Percentiles rank a stretch among this genome's conserved stretches.
These are phyloP conservation scores for Athalia circularis DNA, from an alignment of 2,888 invertebrate genomes.

Conservation along the genomic window DNA sequence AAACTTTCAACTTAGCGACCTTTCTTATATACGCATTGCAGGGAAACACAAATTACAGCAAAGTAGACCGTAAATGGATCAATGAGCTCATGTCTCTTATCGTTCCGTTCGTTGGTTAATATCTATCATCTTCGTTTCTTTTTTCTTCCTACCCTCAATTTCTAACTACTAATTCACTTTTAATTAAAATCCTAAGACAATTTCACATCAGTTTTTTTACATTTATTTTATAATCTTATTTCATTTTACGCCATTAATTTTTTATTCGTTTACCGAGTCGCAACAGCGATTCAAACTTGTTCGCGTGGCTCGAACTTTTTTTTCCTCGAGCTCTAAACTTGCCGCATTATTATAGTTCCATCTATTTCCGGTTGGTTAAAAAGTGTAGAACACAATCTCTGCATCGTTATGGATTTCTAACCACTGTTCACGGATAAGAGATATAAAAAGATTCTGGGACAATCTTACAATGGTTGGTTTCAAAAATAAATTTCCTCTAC, in stretches of 20 bases:
- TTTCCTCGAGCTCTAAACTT: not conserved
- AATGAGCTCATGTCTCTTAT: not conserved
- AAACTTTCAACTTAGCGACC: constrained; percentile 13
- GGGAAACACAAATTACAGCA: constrained; percentile 3
- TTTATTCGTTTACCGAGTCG: not conserved
- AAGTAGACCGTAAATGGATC: not conserved
- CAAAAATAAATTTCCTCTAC: too few species aligned
- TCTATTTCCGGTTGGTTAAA: constrained; percentile 8
- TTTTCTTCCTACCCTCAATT: not conserved
- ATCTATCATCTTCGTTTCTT: not conserved
- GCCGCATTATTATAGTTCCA: constrained; percentile 21
- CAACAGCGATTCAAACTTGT: not conserved
- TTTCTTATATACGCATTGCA: constrained; percentile 33
- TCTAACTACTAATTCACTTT: too few species aligned
- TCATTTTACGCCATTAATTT: not conserved
- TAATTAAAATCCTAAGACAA: too few species aligned
- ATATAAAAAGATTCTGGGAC: constrained; percentile 16
- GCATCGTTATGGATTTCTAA: not conserved
- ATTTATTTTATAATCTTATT: not conserved
- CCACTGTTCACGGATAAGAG: not conserved
- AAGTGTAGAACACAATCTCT: constrained; percentile 8
- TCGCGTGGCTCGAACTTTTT: not conserved
- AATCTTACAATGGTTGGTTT: not conserved
- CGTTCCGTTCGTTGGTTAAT: not conserved
- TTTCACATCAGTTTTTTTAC: too few species aligned